Evolutionary conservation across 2,113 vertebrate species (phyloP).

Genomic region (Echinops telfairi): DNA sequence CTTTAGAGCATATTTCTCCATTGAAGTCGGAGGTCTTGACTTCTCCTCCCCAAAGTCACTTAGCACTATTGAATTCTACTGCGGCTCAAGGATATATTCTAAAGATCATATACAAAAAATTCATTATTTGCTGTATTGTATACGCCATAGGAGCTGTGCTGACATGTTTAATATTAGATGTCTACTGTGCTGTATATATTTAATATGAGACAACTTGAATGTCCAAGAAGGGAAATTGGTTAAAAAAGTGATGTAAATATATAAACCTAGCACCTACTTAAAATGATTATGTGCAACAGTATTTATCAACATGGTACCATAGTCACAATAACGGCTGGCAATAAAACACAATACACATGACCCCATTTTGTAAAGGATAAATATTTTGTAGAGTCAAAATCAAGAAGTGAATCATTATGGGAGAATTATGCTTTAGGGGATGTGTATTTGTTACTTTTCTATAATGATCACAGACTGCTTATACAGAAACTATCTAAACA

Average conservation of each 20-base stretch:
- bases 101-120: conserved; percentile 42
- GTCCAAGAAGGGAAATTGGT: background rate
- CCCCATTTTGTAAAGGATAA: background rate
- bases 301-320: conserved; percentile 34
- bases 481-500: conserved; percentile 21
- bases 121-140: background rate
- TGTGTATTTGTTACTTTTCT: conserved; percentile 45
- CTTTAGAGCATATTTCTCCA: background rate
- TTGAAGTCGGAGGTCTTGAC: conserved; percentile 25
- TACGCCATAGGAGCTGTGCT: background rate
- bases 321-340: background rate
- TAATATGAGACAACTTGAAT: conserved; percentile 35
- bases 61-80: background rate
- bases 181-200: background rate
- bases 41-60: conserved; percentile 6
- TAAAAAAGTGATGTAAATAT: conserved; percentile 44
- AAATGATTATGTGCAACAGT: conserved; percentile 16
- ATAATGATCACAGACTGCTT: conserved; percentile 19
- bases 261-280: conserved; percentile 1
- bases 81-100: conserved; percentile 1
- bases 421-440: background rate
- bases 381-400: conserved; percentile 25
- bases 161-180: background rate
- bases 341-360: conserved; percentile 57
- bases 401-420: conserved; percentile 40